These are phyloP conservation scores for Archivesica marissinica DNA, from an alignment of 1,140 invertebrate genomes.

Conservation along the genomic window DNA sequence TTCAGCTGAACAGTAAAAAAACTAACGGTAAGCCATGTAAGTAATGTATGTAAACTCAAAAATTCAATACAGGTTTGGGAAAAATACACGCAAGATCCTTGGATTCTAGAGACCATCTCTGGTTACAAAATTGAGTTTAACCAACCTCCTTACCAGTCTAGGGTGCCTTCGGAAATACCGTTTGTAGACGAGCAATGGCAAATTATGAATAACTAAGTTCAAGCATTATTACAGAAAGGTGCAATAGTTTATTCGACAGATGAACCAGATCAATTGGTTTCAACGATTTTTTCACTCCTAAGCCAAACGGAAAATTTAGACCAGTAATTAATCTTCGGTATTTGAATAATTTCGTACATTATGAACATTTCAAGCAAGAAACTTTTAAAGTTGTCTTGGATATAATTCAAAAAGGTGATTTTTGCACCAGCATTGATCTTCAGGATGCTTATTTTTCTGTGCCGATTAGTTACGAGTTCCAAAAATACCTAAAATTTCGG, in stretches of 20 bases:
- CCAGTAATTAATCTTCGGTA: constrained; percentile 60
- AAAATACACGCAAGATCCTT: constrained; percentile 35
- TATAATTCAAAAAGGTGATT: constrained; percentile 47
- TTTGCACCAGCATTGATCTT: constrained; percentile 27
- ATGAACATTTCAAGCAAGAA: constrained; percentile 67
- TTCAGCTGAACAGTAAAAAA: background rate
- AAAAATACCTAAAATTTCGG: constrained; percentile 29
- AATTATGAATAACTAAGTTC: constrained; percentile 31
- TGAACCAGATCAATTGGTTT: constrained; percentile 60
- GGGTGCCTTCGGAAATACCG: background rate
- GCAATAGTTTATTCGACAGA: constrained; percentile 29
- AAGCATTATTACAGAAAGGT: constrained; percentile 40
- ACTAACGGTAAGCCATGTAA: background rate
- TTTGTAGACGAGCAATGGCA: background rate
- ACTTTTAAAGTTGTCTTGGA: constrained; percentile 48
- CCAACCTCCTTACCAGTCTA: background rate
- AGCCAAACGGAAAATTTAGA: constrained; percentile 55
- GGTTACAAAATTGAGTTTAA: constrained; percentile 41
- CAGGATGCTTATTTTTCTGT: constrained; percentile 37
- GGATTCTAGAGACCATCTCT: constrained; percentile 21
- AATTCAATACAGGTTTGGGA: background rate
- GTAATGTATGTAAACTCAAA: constrained; percentile 16
- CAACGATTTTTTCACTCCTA: constrained; percentile 60
- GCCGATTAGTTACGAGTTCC: background rate
- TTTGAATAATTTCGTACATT: constrained; percentile 58